Evolutionary conservation across 2,888 invertebrate species (phyloP), one percentile per base, ranked within the genome.

Genomic region (Pandemis corylana): DNA sequence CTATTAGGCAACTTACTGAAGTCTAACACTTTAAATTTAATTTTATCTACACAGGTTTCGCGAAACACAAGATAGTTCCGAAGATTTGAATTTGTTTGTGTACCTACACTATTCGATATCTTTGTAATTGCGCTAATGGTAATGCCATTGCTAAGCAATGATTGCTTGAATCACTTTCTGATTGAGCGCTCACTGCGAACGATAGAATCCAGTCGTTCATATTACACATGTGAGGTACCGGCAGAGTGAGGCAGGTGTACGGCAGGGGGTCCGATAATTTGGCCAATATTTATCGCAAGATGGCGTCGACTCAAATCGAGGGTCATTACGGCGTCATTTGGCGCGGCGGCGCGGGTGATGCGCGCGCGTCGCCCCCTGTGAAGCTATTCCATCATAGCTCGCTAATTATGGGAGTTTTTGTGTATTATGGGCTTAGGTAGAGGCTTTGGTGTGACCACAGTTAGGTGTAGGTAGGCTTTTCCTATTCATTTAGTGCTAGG

Each of bases 221-320:
- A 87, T 87, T 84, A 87, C 89, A 90, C 87, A 89, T 87, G 90
- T 87, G 77, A 73, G 78, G 78, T 79, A 80, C 80, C 79, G 82
- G 74, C 81, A 80, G 80, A 85, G 76, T 77, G 80, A 84, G 85
- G 87, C 93, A 93, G 92, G 89, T 91, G 89, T 83, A 81, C 83
- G 85, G 84, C 87, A 87, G 86, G 87, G 88, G 90, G 89, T 84
- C 84, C 83, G 83, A 87, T 93, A 93, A 94, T 93, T 93, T 89
- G 90, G 83, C 86, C 90, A 90, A 91, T 93, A 92, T 93, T 93
- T 93, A 93, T 93, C 83, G 90, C 93, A 90, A 90, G 81, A 90
- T 90, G 91, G 89, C 88, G 90, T 85, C 85, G 85, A 85, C 86
- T 87, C 89, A 89, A 89, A 90, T 89, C 85, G 88, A 87, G 82